These are phyloP conservation scores for Telmatherina bonti DNA, from an alignment of 2,797 vertebrate genomes.

Conservation along the genomic window DNA sequence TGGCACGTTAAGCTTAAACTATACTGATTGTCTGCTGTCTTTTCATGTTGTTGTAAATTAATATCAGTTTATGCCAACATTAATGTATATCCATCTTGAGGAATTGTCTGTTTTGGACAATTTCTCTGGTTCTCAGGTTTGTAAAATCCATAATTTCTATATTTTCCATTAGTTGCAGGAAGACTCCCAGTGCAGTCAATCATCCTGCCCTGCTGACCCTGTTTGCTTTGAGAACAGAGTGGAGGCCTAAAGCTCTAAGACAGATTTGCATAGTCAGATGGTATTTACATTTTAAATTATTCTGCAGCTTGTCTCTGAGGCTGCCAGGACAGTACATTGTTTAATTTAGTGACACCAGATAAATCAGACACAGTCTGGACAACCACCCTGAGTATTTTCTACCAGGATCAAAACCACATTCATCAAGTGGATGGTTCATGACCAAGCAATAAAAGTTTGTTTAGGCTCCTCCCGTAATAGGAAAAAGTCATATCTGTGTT, in stretches of 20 bases:
- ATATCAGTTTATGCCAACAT: slow-evolving; percentile 11
- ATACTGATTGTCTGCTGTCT: slow-evolving; percentile 22
- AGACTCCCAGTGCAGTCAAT: slow-evolving; percentile 44
- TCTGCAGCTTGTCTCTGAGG: slow-evolving; percentile 55
- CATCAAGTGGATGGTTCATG: slow-evolving; percentile 38
- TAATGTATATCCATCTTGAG: slow-evolving; percentile 18
- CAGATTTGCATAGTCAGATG: slow-evolving; percentile 63
- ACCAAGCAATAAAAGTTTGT: slow-evolving; percentile 30
- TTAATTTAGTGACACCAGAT: slow-evolving; percentile 69
- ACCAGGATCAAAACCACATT: slow-evolving; percentile 62
- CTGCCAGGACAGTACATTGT: slow-evolving; percentile 60
- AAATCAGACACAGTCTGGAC: slow-evolving; percentile 65
- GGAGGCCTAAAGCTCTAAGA: slow-evolving; percentile 53
- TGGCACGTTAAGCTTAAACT: slow-evolving; percentile 41
- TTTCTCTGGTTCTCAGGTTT: slow-evolving; percentile 24
- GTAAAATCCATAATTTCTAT: slow-evolving; percentile 8
- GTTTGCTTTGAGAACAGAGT: slow-evolving; percentile 49
- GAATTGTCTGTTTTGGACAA: slow-evolving; percentile 7
- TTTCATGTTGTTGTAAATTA: slow-evolving; percentile 18
- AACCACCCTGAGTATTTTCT: slow-evolving; percentile 56
- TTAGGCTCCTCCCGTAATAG: slow-evolving; percentile 10
- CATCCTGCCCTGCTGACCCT: slow-evolving; percentile 35
- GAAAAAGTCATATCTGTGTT: slow-evolving; percentile 12
- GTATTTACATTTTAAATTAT: slow-evolving; percentile 73
- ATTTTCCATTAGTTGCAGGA: slow-evolving; percentile 29